These are phyloP conservation scores for Sinonovacula constricta DNA, from an alignment of 1,140 invertebrate species.

Conservation along the genomic window DNA sequence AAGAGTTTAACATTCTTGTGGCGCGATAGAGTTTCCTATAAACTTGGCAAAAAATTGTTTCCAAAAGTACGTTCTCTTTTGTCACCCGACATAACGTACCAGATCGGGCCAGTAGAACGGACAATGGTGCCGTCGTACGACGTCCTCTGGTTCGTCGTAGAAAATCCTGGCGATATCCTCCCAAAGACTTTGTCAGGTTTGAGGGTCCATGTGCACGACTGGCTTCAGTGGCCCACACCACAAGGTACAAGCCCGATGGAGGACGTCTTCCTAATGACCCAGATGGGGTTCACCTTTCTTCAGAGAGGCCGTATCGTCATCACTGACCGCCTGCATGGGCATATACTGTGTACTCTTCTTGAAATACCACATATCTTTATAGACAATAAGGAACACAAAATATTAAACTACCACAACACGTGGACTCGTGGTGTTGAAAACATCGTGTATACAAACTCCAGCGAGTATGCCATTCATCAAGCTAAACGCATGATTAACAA, in stretches of 20 bases:
- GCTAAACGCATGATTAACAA: not conserved
- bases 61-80: constrained; percentile 5
- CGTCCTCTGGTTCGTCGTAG: not conserved
- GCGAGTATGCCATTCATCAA: not conserved
- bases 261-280: not conserved
- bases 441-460: not conserved
- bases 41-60: constrained; percentile 2
- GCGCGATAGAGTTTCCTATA: not conserved
- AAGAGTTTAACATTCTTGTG: constrained; percentile 2
- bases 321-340: constrained; percentile 5
- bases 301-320: not conserved
- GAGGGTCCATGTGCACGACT: not conserved
- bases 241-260: not conserved
- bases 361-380: constrained; percentile 5
- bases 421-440: not conserved
- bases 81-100: constrained; percentile 1
- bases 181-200: not conserved
- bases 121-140: not conserved
- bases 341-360: not conserved
- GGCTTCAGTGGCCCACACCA: not conserved
- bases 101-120: not conserved
- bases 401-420: not conserved
- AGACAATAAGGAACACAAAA: constrained; percentile 5
- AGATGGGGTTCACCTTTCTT: not conserved
- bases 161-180: not conserved